These are phyloP conservation scores for Parnassius mnemosyne DNA, from an alignment of 2,888 invertebrate genomes.

Conservation along the genomic window DNA sequence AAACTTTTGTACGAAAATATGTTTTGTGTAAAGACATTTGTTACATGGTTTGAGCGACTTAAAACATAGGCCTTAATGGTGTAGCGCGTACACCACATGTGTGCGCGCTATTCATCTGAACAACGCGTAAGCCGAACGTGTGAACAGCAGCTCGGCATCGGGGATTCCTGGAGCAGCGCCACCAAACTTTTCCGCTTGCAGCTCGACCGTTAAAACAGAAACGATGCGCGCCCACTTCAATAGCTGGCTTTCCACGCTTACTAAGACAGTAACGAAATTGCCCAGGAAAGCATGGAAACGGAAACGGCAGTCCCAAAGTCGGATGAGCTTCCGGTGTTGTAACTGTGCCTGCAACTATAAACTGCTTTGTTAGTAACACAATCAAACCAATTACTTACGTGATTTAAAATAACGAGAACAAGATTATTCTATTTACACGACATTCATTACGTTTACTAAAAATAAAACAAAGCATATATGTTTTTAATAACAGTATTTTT, in stretches of 20 bases:
- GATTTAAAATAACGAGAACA: no score
- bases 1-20: constrained; percentile 46
- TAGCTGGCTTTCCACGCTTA: constrained; percentile 73
- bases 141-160: constrained; percentile 75
- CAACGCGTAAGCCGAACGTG: constrained; percentile 72
- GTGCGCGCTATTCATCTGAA: constrained; percentile 76
- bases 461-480: no score
- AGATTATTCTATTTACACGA: no score
- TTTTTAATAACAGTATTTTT: no score
- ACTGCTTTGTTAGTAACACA: constrained; percentile 41
- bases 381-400: no score
- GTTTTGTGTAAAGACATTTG: constrained; percentile 9
- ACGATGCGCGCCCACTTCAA: constrained; percentile 73
- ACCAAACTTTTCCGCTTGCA: constrained; percentile 76
- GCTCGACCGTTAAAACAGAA: constrained; percentile 76
- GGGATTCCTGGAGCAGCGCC: constrained; percentile 74
- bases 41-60: constrained; percentile 23
- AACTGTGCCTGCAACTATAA: constrained; percentile 62
- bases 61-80: constrained; percentile 73
- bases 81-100: constrained; percentile 75
- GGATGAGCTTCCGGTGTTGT: constrained; percentile 54
- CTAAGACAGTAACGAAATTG: constrained; percentile 76
- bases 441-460: no score
- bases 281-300: constrained; percentile 73
- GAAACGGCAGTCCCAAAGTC: constrained; percentile 70